Evolutionary conservation across 1,140 invertebrate species (phyloP).

Genomic region (Babylonia areolata): DNA sequence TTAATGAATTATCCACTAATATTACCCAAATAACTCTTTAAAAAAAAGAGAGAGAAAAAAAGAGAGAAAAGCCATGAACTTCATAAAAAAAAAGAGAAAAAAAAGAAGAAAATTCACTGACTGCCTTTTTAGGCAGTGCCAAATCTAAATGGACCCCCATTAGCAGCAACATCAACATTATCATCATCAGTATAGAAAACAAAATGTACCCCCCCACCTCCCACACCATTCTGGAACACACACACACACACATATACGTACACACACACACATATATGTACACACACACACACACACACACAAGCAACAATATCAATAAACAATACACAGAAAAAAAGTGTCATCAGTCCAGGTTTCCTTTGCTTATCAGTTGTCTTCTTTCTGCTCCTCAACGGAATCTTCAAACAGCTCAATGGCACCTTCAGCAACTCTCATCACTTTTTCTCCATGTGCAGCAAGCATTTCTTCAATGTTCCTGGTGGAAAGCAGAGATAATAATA

Average conservation of each 20-base stretch:
- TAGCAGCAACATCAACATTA: too few species aligned
- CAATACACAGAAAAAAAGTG: background rate
- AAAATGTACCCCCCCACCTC: background rate
- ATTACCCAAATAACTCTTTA: too few species aligned
- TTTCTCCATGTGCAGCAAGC: slow-evolving; percentile 88
- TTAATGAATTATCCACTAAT: too few species aligned
- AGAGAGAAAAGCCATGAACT: too few species aligned
- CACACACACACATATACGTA: background rate
- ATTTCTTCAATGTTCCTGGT: slow-evolving; percentile 88
- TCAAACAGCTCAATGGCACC: slow-evolving; percentile 38
- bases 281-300: background rate
- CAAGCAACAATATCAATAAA: background rate
- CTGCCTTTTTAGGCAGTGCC: too few species aligned
- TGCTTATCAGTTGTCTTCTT: background rate
- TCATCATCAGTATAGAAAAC: too few species aligned
- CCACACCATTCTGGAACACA: background rate
- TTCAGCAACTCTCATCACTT: slow-evolving; percentile 75
- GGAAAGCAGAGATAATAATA: background rate
- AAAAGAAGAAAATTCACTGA: too few species aligned
- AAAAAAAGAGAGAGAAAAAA: too few species aligned
- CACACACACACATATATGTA: background rate
- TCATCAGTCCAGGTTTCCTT: too few species aligned
- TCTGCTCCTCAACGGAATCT: slow-evolving; percentile 2
- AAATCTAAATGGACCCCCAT: too few species aligned
- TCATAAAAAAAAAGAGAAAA: too few species aligned